Conservation (phyloP, 2,888 invertebrate species). For the Acronicta alni region DNA sequence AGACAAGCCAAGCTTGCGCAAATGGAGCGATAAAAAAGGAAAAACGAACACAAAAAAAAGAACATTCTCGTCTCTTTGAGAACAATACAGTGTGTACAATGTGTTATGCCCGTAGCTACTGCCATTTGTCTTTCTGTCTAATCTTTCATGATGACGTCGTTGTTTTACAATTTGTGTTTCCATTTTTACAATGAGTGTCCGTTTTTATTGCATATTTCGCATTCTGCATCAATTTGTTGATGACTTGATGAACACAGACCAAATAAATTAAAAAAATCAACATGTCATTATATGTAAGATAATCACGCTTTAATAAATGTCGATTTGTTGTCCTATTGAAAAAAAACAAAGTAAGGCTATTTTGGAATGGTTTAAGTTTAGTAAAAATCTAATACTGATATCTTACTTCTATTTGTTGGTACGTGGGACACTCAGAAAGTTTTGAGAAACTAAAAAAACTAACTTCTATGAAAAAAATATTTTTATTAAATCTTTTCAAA, state of each 20-base stretch:
- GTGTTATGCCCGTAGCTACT: conserved; percentile 66
- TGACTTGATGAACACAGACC: not conserved
- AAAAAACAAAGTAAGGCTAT: too few species aligned
- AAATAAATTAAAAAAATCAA: too few species aligned
- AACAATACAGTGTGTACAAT: conserved; percentile 76
- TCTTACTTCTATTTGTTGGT: too few species aligned
- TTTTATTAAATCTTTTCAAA: too few species aligned
- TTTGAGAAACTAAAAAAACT: too few species aligned
- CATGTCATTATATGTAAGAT: too few species aligned
- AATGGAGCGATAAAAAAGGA: conserved; percentile 77
- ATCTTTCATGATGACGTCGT: conserved; percentile 83
- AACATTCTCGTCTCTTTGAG: conserved; percentile 71
- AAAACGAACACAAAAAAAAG: conserved; percentile 64
- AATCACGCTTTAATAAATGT: too few species aligned
- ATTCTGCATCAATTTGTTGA: conserved; percentile 39
- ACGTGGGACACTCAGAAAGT: too few species aligned
- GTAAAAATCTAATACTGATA: too few species aligned
- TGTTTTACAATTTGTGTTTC: conserved; percentile 75
- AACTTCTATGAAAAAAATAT: too few species aligned
- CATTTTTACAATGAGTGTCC: conserved; percentile 71
- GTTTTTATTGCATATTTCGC: conserved; percentile 46
- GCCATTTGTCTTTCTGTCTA: conserved; percentile 82
- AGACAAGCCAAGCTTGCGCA: conserved; percentile 73
- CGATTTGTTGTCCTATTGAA: too few species aligned
- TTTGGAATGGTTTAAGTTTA: too few species aligned